Evolutionary conservation across 2,113 vertebrate genomes (phyloP).

Genomic region (Suncus etruscus): DNA sequence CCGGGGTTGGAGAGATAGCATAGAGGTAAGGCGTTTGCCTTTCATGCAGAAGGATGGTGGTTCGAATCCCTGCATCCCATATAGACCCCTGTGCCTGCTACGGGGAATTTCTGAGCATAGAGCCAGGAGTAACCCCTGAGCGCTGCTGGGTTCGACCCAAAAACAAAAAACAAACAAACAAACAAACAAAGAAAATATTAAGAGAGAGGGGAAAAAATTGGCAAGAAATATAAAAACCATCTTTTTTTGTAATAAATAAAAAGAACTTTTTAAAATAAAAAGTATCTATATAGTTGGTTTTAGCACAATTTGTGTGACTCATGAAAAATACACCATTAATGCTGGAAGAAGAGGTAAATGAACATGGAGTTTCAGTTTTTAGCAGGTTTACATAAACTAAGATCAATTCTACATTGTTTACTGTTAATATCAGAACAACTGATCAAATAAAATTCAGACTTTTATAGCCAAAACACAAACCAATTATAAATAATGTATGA

Average conservation of each 20-base stretch:
- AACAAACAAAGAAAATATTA: too few relatives aligned
- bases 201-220: not conserved
- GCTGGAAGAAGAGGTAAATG: not conserved
- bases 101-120: too few relatives aligned
- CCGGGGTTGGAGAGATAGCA: too few relatives aligned
- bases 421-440: not conserved
- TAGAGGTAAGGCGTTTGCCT: too few relatives aligned
- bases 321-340: not conserved
- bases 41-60: too few relatives aligned
- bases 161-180: too few relatives aligned
- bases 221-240: not conserved
- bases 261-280: not conserved
- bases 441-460: conserved; percentile 24
- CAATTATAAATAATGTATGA: not conserved
- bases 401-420: not conserved
- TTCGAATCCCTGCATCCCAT: too few relatives aligned
- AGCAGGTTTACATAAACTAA: not conserved
- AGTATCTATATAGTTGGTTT: not conserved
- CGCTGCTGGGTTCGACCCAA: too few relatives aligned
- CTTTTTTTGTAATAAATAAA: not conserved
- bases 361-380: not conserved
- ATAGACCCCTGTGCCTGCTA: too few relatives aligned
- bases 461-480: not conserved
- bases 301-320: not conserved
- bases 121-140: too few relatives aligned